Evolutionary conservation across 1,140 invertebrate species (phyloP), one percentile per base, ranked within the genome.

Genomic region (Pinna nobilis): DNA sequence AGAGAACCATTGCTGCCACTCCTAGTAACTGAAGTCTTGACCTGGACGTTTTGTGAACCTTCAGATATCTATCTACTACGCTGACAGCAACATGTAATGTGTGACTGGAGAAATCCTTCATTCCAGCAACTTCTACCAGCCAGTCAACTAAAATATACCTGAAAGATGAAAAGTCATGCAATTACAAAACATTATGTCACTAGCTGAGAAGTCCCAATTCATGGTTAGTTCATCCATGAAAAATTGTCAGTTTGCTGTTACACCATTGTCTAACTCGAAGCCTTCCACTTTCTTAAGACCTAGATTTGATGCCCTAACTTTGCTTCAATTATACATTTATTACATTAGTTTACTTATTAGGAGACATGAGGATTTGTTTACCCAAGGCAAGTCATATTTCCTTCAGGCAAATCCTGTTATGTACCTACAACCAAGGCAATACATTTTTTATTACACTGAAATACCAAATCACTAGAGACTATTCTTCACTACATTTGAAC

Each of bases 111-210:
- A 87, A 88, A 49, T 82, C 81, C 66, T 88, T 88, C 87, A 88
- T 87, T 15, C 79, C 80, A 32, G 84, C 86, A 3, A 89, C 87
- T 73, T 89, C 88, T 35, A 87, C 87, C 33, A 89, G 69, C 88
- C 88, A 89, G 64, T 89, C 88, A 1, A 88, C 82, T 39, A 89
- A 71, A 55, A 89, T 88, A 47, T 88, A 87, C 60, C 88, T 88
- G 76, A n/a, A 82, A 74, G 39, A 67, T 64, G 28, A 67, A 61
- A 55, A 32, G 35, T 9, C n/a, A n/a, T 18, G 13, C 30, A 55
- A 55, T 32, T 30, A 28, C 28, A 30, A 28, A 9, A 32, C 18
- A 55, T 20, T 55, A 55, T 28, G 28, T 55, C 13, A 13, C 20
- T 32, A 32, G 11, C 28, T 55, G 13, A 53, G 30, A 18, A 53